Base-by-base conservation (phyloP, 1,140 invertebrate genomes). In the Brachionus calyciflorus region DNA sequence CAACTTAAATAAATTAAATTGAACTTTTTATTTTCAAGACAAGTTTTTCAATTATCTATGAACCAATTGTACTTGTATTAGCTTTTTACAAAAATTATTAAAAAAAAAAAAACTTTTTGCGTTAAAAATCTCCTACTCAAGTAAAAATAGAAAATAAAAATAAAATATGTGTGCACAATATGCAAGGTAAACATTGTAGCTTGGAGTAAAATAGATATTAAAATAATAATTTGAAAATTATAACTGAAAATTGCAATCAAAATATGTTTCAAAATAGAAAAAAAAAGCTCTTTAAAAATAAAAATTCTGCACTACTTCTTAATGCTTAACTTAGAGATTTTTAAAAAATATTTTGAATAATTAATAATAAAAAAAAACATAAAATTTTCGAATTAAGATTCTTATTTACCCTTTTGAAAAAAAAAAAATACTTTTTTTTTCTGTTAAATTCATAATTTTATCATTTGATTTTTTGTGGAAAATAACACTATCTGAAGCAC, bases 311-410 rank as follows among this genome's bases (percentile, higher is more conserved):
- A 60, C 55, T 60, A 26, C 4, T 5, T 37, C 37, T 37, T 60
- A 60, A 33, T 55, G 33, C 53, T 55, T 55, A 55, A 55, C 12
- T 24, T 28, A 55, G 19, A n/a, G n/a, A n/a, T n/a, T n/a, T n/a
- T n/a, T 55, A 55, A 55, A 26, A 55, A 28, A 55, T 55, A 28
- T 60, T 19, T 60, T 37, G 55, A 60, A 60, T 60, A 60, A 60
- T 60, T 60, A 60, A 60, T 60, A 60, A 60, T 3, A 3, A 60
- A 55, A 53, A 55, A 60, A 60, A 60, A 33, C 55, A 60, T 60
- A 60, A 60, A 60, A 19, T 60, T 60, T 60, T 60, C 28, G 37
- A 60, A 60, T 60, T 60, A 60, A 60, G 55, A 9, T 60, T 60
- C 55, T 60, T 60, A n/a, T 60, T 60, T 40, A 37, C 37, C 37